These are phyloP conservation scores for Panorpa germanica DNA, from an alignment of 2,888 invertebrate genomes.

Conservation along the genomic window DNA sequence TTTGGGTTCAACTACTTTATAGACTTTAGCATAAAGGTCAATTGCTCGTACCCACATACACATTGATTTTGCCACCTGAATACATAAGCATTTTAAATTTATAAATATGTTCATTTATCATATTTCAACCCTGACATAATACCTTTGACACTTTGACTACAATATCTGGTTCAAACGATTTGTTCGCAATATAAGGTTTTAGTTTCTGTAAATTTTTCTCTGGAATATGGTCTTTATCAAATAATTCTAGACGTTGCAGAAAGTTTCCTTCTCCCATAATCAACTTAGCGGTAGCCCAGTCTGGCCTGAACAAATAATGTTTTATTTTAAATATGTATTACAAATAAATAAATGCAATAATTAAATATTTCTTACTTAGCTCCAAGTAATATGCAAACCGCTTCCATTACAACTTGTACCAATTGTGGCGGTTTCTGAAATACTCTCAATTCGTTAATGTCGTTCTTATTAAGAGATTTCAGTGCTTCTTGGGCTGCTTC, in stretches of 20 bases:
- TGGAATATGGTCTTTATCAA: conserved; percentile 72
- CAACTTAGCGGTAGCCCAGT: conserved; percentile 70
- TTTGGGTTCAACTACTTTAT: conserved; percentile 76
- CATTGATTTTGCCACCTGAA: conserved; percentile 71
- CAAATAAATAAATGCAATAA: neutral
- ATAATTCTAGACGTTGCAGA: conserved; percentile 61
- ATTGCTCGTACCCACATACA: conserved; percentile 88
- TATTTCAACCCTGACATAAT: conserved; percentile 10
- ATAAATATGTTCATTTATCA: neutral
- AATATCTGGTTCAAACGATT: conserved; percentile 67
- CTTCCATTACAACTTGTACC: conserved; percentile 82
- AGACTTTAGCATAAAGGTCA: conserved; percentile 74
- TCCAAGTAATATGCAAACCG: conserved; percentile 67
- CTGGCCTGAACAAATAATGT: conserved; percentile 35
- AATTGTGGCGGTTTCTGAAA: conserved; percentile 76
- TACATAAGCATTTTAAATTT: neutral
- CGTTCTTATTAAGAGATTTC: conserved; percentile 70
- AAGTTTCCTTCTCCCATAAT: conserved; percentile 70
- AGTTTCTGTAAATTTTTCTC: conserved; percentile 59
- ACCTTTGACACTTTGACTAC: conserved; percentile 43
- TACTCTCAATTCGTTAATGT: conserved; percentile 77
- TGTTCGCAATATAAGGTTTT: conserved; percentile 65
- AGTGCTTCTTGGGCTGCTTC: conserved; percentile 70
- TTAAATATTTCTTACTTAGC: conserved; percentile 41
- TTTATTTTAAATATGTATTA: conserved; percentile 3